Evolutionary conservation across 2,888 invertebrate genomes (phyloP).

Genomic region (Muschampia plurimacula): DNA sequence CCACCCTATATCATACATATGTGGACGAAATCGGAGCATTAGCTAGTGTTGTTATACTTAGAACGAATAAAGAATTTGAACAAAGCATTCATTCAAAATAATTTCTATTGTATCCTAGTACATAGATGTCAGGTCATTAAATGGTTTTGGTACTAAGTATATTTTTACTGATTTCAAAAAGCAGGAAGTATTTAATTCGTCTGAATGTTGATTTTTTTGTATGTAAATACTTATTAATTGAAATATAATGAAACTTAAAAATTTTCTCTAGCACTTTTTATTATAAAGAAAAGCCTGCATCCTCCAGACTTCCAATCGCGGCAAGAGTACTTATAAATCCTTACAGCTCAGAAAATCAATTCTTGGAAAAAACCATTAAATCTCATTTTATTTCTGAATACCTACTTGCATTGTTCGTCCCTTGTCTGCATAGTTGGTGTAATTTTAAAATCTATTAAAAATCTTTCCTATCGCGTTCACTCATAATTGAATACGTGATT

Average conservation of each 20-base stretch:
- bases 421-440: slow-evolving; percentile 35
- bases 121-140: too few species aligned
- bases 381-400: slow-evolving; percentile 38
- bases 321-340: slow-evolving; percentile 38
- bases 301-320: slow-evolving; percentile 35
- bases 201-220: too few species aligned
- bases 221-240: slow-evolving; percentile 10
- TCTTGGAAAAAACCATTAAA: slow-evolving; percentile 32
- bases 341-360: slow-evolving; percentile 35
- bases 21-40: too few species aligned
- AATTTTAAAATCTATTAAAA: slow-evolving; percentile 39
- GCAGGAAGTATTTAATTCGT: too few species aligned
- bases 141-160: too few species aligned
- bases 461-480: slow-evolving; percentile 55
- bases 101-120: too few species aligned
- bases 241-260: slow-evolving; percentile 21
- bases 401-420: slow-evolving; percentile 29
- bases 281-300: slow-evolving; percentile 25
- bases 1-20: too few species aligned
- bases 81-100: too few species aligned
- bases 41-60: too few species aligned
- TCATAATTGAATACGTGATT: slow-evolving; percentile 68
- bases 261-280: slow-evolving; percentile 12
- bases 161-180: too few species aligned
- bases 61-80: too few species aligned